Conservation (phyloP, 2,113 vertebrate species). For the Enhydra lutris region DNA sequence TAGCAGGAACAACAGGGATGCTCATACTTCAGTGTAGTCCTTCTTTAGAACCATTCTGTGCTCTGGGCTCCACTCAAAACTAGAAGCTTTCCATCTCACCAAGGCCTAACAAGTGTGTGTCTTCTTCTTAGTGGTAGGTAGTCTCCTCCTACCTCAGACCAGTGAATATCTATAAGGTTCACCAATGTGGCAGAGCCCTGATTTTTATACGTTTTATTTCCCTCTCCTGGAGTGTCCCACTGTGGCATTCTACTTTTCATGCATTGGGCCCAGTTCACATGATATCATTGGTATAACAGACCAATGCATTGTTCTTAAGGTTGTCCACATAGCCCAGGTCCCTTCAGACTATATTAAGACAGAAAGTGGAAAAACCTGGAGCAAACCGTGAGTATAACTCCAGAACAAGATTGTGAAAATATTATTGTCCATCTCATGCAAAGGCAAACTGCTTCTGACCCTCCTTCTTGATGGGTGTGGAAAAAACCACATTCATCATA, state of each 20-base stretch:
- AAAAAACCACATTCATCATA: not conserved
- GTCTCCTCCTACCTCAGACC: not conserved
- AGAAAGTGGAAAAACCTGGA: not conserved
- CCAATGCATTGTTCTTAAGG: not conserved
- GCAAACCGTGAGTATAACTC: not conserved
- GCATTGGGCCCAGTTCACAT: not conserved
- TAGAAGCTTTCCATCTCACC: not conserved
- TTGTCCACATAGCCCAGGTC: too few species aligned
- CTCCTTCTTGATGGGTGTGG: not conserved
- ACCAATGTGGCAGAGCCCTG: not conserved
- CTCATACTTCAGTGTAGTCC: not conserved
- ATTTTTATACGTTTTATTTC: not conserved
- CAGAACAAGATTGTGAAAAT: not conserved
- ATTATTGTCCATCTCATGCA: not conserved
- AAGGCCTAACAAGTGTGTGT: not conserved
- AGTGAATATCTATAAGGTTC: not conserved
- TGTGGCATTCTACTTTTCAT: not conserved
- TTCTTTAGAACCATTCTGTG: not conserved
- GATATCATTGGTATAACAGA: not conserved
- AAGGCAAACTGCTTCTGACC: not conserved
- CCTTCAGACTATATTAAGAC: not conserved
- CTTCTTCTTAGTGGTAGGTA: not conserved
- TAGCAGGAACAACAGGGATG: not conserved
- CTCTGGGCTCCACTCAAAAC: not conserved
- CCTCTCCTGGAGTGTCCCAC: not conserved